phyloP scores from a whole-genome alignment of 2,888 invertebrate species.

The Leptothorax acervorum region DNA sequence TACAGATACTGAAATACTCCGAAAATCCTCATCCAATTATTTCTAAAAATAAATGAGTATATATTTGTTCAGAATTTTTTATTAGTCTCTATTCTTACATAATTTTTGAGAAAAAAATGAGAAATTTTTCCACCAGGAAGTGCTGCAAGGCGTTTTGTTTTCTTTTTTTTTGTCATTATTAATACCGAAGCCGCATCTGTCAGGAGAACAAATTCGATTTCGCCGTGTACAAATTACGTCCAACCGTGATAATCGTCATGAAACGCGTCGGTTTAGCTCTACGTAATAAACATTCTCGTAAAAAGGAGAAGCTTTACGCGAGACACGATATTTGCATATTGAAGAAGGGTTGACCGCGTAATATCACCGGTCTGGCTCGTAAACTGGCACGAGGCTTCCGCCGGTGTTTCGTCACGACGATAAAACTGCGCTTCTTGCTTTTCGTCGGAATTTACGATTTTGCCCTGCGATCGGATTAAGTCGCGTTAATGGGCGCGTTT shows the following conservation, averaged over 20 bases:
- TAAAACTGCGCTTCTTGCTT: not conserved
- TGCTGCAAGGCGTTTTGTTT: not conserved
- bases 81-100: too few relatives aligned
- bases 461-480: not conserved
- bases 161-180: not conserved
- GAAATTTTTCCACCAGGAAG: not conserved
- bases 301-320: constrained; percentile 13
- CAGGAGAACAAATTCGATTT: not conserved
- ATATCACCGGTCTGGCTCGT: constrained; percentile 20
- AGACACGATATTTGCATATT: constrained; percentile 16
- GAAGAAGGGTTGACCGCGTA: constrained; percentile 12
- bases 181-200: not conserved
- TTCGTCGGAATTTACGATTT: constrained; percentile 15
- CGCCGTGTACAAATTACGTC: not conserved
- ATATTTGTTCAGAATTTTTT: too few relatives aligned
- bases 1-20: too few relatives aligned
- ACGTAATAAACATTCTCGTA: not conserved
- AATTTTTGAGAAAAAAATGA: too few relatives aligned
- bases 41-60: too few relatives aligned
- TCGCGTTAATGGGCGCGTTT: not conserved
- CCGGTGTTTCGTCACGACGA: constrained; percentile 5
- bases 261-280: not conserved
- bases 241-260: not conserved
- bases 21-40: too few relatives aligned
- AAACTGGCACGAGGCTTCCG: constrained; percentile 10